Evolutionary conservation across 1,140 invertebrate species (phyloP), one percentile per base, ranked within the genome.

Genomic region (Hormaphis cornu): DNA sequence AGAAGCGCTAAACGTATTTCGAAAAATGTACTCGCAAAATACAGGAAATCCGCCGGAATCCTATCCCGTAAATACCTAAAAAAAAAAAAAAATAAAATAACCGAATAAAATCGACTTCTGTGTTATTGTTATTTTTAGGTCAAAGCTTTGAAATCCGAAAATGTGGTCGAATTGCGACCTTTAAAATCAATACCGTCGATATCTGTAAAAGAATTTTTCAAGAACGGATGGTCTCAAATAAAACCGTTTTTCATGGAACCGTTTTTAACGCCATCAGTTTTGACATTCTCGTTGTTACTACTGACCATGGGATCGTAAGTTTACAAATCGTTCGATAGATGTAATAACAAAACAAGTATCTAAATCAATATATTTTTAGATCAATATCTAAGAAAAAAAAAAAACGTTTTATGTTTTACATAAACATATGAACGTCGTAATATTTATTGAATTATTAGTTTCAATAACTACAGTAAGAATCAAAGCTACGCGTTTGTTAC

Each of bases 1-100:
- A 35, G 86, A 89, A 70, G 89, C 90, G 0, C 78, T 93, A 33
- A 83, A 86, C 73, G 88, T 92, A 26, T 91, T 92, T 76, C 83
- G 82, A 69, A 82, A 84, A 63, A 91, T 93, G 74, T 92, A 90
- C 76, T 81, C 85, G 48, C 85, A 85, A 72, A 93, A 93, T 75
- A 92, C 89, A 9, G 86, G 87, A 33, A 85, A 85, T 71, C 81
- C 83, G 24, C 82, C 83, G 70, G 86, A 88, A 63, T 82, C 83
- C 54, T 93, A 91, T 78, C 86, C 87, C 30, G 74, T 54, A 54
- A 54, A 30, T 54, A 54, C n/a, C n/a, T n/a, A n/a, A n/a, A n/a
- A n/a, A n/a, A n/a, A n/a, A n/a, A n/a, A n/a, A n/a, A n/a, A n/a
- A n/a, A n/a, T n/a, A n/a, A n/a, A n/a, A n/a, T n/a, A n/a, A n/a